A percentile compares a stretch with the other conserved stretches of the same genome.
phyloP scores from a whole-genome alignment of 1,140 invertebrate genomes.

The Platorchestia sp. region DNA sequence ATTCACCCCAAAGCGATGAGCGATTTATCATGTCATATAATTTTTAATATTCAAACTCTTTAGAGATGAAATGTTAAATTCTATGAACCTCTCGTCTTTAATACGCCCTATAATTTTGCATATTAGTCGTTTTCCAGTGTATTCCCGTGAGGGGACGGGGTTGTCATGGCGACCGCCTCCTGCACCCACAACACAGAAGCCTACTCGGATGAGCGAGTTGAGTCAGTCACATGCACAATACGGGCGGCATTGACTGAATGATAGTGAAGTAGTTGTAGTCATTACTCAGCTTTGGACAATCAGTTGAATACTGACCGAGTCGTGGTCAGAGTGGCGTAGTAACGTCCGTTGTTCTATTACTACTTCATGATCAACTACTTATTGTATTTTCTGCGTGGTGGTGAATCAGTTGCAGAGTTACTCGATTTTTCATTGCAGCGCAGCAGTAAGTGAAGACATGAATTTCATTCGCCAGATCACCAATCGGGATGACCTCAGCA shows the following conservation, averaged over 20 bases:
- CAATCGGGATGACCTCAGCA: not conserved
- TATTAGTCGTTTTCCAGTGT: not conserved
- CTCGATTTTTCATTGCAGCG: not conserved
- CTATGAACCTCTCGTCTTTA: not conserved
- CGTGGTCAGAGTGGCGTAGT: not conserved
- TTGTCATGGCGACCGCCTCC: not conserved
- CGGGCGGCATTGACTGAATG: not conserved
- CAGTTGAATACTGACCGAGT: not conserved
- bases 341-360: too few species aligned
- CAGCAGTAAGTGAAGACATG: not conserved
- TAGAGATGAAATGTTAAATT: not conserved
- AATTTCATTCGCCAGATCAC: slow-evolving; percentile 29
- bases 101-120: not conserved
- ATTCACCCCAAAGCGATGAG: not conserved
- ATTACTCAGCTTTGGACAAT: not conserved
- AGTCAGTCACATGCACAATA: not conserved
- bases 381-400: too few species aligned
- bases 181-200: not conserved
- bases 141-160: not conserved
- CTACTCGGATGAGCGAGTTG: not conserved
- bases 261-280: not conserved
- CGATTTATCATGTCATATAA: not conserved
- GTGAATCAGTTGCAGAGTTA: not conserved
- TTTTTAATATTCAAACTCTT: not conserved
- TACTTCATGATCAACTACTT: not conserved